phyloP scores from a whole-genome alignment of 2,888 invertebrate genomes.

The Anorthoa munda region DNA sequence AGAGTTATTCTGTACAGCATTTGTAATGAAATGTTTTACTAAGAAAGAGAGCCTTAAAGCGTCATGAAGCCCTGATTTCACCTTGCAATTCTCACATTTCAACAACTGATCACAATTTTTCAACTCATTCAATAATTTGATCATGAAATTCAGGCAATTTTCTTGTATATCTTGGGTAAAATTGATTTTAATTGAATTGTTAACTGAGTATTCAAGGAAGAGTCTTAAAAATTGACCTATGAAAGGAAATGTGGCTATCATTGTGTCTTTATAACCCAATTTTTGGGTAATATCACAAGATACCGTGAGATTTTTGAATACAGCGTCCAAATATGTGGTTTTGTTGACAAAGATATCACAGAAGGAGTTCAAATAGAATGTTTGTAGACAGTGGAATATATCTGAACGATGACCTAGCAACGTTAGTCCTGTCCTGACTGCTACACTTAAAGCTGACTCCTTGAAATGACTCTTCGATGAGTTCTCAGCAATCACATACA shows the following conservation, averaged over 20 bases:
- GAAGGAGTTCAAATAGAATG: slow-evolving; percentile 79
- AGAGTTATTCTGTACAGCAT: slow-evolving; percentile 66
- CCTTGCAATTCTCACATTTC: slow-evolving; percentile 83
- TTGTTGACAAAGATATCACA: slow-evolving; percentile 76
- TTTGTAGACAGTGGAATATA: slow-evolving; percentile 81
- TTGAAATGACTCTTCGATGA: slow-evolving; percentile 74
- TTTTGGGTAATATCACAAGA: slow-evolving; percentile 78
- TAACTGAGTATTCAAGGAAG: slow-evolving; percentile 75
- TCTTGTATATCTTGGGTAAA: slow-evolving; percentile 71
- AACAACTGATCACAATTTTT: slow-evolving; percentile 74
- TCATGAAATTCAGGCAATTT: slow-evolving; percentile 75
- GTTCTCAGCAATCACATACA: slow-evolving; percentile 81
- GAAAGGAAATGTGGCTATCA: slow-evolving; percentile 79
- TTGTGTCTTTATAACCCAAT: slow-evolving; percentile 72
- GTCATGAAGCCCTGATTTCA: slow-evolving; percentile 81
- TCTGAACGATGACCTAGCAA: slow-evolving; percentile 76
- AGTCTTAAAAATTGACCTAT: slow-evolving; percentile 80
- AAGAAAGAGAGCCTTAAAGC: slow-evolving; percentile 79
- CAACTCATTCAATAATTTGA: slow-evolving; percentile 73
- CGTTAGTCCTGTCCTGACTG: slow-evolving; percentile 68
- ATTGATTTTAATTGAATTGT: slow-evolving; percentile 57
- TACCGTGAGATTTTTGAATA: slow-evolving; percentile 73
- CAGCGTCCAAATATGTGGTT: slow-evolving; percentile 67
- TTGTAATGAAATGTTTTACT: slow-evolving; percentile 75
- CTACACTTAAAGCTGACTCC: slow-evolving; percentile 67